Evolutionary conservation across 2,797 vertebrate genomes (phyloP), one percentile per base, ranked within the genome.

Genomic region (Sebastes trivittatus): DNA sequence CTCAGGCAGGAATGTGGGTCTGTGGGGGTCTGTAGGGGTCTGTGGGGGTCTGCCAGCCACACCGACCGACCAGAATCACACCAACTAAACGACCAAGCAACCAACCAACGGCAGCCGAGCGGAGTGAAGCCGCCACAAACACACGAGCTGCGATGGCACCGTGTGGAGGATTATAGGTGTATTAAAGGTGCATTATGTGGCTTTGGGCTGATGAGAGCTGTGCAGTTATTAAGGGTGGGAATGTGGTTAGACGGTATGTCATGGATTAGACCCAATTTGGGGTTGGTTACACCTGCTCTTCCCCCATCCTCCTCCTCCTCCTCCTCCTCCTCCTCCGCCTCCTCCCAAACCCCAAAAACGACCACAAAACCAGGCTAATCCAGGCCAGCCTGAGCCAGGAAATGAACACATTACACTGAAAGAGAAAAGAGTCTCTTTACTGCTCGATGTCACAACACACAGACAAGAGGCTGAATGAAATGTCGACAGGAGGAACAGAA

Each of bases 201-300:
- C 60, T 75, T 77, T 11, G 27, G 49, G 29, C 55, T 78, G 74
- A 64, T 11, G 62, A 64, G 49, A 22, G 56, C 63, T 4, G 59
- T 5, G 20, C 70, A 49, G 55, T 75, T 66, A 75, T 69, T 70
- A 58, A 64, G n/a, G 42, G 71, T 61, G 72, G 69, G 59, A 82
- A 62, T 83, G 80, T 74, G 79, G 78, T 83, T 13, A 64, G 69
- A 70, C 30, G 34, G 58, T 76, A 72, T 80, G 77, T 70, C 65
- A 29, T 66, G 65, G 78, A 87, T 85, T 71, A 80, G 36, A 71
- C 69, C 52, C 66, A 77, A 64, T 81, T 71, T 52, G 49, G 72
- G 30, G 49, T 67, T 34, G 77, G 49, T 75, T 80, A 70, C 78
- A 86, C 83, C 85, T 88, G 83, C 87, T 27, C 30, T 2, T 22